A percentile compares a stretch with the other conserved stretches of the same genome.
Evolutionary conservation across 2,888 invertebrate genomes (phyloP).

Genomic region (Taenaris catops): DNA sequence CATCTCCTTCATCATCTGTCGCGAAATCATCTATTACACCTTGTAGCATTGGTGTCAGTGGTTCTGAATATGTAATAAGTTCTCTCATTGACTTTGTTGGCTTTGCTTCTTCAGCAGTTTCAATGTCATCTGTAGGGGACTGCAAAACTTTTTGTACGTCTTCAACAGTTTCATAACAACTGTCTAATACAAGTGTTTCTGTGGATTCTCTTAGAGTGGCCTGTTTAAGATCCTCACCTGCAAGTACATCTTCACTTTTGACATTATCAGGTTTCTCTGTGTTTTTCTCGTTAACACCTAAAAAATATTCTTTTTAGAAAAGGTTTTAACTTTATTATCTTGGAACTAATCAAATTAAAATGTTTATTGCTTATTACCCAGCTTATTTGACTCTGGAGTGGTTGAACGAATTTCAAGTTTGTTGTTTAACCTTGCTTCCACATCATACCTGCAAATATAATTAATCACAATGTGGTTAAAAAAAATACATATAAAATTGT

Average conservation of each 20-base stretch:
- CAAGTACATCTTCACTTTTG: constrained; percentile 29
- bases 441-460: constrained; percentile 42
- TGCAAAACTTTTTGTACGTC: constrained; percentile 46
- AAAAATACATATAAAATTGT: too few relatives aligned
- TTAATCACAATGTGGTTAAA: too few relatives aligned
- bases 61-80: constrained; percentile 51
- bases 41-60: constrained; percentile 51
- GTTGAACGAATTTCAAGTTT: constrained; percentile 43
- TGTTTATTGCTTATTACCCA: constrained; percentile 36
- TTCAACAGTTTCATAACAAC: constrained; percentile 48
- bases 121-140: constrained; percentile 27
- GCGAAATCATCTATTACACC: constrained; percentile 55
- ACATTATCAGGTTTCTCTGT: constrained; percentile 32
- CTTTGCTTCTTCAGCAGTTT: constrained; percentile 23
- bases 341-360: constrained; percentile 3
- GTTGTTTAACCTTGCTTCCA: constrained; percentile 40
- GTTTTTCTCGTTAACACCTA: constrained; percentile 34
- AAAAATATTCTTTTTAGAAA: constrained; percentile 23
- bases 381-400: constrained; percentile 37
- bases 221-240: constrained; percentile 56
- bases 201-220: constrained; percentile 56
- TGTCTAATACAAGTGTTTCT: constrained; percentile 55
- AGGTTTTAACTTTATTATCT: not conserved
- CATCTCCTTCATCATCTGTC: constrained; percentile 44
- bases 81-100: constrained; percentile 43